A percentile compares a stretch with the other conserved stretches of the same genome.
These are phyloP conservation scores for Takifugu bimaculatus DNA, from an alignment of 2,113 vertebrate genomes.

Conservation along the genomic window DNA sequence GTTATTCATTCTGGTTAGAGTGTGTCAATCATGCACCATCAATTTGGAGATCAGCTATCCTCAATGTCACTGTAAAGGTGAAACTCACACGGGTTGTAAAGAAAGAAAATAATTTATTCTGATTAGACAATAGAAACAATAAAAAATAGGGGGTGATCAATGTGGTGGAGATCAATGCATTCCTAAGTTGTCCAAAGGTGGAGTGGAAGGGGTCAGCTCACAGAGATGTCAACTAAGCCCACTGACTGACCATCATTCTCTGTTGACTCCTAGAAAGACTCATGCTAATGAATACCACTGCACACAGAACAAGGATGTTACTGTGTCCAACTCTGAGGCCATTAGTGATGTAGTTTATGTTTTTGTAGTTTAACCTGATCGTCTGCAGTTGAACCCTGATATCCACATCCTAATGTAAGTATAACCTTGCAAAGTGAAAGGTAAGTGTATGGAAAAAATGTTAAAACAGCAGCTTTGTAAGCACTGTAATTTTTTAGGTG, in stretches of 20 bases:
- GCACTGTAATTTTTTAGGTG: slow-evolving; percentile 9
- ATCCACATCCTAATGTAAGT: no score
- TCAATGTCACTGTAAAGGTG: slow-evolving; percentile 13
- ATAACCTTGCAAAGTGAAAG: no score
- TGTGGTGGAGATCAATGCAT: slow-evolving; percentile 61
- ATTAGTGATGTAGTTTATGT: slow-evolving; percentile 13
- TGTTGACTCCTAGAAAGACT: slow-evolving; percentile 57
- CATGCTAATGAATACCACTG: slow-evolving; percentile 61
- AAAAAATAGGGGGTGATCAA: neutral
- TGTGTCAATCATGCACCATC: slow-evolving; percentile 20
- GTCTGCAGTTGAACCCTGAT: no score
- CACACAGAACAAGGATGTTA: slow-evolving; percentile 51
- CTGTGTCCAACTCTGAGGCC: slow-evolving; percentile 40
- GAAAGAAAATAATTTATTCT: slow-evolving; percentile 20
- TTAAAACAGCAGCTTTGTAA: slow-evolving; percentile 8
- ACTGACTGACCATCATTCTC: slow-evolving; percentile 44
- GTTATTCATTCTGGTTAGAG: slow-evolving; percentile 3
- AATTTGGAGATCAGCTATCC: slow-evolving; percentile 39
- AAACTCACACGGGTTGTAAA: slow-evolving; percentile 3
- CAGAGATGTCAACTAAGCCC: slow-evolving; percentile 54
- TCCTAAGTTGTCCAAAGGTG: slow-evolving; percentile 47
- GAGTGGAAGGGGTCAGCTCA: slow-evolving; percentile 26
- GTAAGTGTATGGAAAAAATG: neutral
- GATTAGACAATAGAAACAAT: no score
- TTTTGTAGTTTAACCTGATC: no score